Conservation (phyloP, 2,113 vertebrate genomes). For the Chaetura pelagica region DNA sequence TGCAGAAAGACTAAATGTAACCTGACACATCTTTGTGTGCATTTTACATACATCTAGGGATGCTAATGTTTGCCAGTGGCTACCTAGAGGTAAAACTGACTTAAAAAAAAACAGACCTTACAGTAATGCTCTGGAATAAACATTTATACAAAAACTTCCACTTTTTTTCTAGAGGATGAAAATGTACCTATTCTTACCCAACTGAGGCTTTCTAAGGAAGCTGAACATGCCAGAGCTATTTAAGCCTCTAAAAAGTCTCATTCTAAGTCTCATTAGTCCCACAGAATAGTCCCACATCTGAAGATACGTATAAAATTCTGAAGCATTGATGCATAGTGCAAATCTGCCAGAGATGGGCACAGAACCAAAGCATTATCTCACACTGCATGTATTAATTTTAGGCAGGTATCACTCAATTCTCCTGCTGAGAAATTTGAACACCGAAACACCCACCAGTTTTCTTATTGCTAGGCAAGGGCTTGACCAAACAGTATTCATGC, state of each 20-base stretch:
- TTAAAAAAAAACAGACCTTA: not conserved
- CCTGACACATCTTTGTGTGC: not conserved
- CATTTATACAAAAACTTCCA: not conserved
- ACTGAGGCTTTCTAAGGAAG: not conserved
- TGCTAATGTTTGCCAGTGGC: not conserved
- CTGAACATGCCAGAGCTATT: not conserved
- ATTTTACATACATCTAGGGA: not conserved
- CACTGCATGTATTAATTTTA: not conserved
- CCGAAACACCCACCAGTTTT: conserved; percentile 25
- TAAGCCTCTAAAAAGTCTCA: not conserved
- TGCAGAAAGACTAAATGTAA: not conserved
- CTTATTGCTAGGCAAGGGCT: conserved; percentile 14
- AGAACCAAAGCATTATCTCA: conserved; percentile 12
- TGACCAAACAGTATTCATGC: conserved; percentile 37
- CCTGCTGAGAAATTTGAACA: not conserved
- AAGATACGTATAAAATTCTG: not conserved
- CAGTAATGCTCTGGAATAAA: not conserved
- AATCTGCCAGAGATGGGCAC: not conserved
- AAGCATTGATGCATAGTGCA: not conserved
- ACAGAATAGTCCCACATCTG: not conserved
- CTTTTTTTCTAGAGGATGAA: not conserved
- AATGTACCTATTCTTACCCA: not conserved
- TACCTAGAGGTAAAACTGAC: not conserved
- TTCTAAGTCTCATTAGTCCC: not conserved
- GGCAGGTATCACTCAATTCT: not conserved